These are phyloP conservation scores for Chlorops oryzae DNA, from an alignment of 1,140 invertebrate species.

Conservation along the genomic window DNA sequence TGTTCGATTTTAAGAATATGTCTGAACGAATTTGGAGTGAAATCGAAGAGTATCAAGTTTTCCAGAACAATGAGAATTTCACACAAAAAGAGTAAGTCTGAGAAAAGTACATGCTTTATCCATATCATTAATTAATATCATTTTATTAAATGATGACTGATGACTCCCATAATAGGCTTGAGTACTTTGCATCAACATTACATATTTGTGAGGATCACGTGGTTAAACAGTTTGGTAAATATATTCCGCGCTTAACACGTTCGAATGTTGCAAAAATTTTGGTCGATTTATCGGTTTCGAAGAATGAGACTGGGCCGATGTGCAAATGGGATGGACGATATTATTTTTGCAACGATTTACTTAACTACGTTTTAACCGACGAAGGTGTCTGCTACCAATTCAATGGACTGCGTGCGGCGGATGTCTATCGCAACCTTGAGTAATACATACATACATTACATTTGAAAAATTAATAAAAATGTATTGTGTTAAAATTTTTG, in stretches of 20 bases:
- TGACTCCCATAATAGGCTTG: too few relatives aligned
- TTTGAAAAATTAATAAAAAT: too few relatives aligned
- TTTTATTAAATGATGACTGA: background rate
- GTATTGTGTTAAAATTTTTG: background rate
- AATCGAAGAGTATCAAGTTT: background rate
- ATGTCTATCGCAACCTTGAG: constrained; percentile 19
- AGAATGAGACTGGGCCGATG: background rate
- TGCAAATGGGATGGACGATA: constrained; percentile 49
- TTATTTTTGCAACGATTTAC: background rate
- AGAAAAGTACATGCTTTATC: background rate
- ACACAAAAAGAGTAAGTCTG: background rate
- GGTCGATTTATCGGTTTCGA: background rate
- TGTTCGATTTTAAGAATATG: constrained; percentile 50
- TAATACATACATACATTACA: too few relatives aligned
- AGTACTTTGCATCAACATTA: background rate
- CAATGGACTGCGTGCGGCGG: constrained; percentile 54
- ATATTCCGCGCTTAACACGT: background rate
- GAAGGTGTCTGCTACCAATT: constrained; percentile 61
- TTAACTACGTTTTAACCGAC: constrained; percentile 51
- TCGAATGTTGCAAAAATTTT: background rate
- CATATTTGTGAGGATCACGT: constrained; percentile 5
- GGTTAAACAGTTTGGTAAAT: background rate
- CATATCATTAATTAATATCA: background rate
- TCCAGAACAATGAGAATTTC: background rate
- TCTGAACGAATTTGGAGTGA: constrained; percentile 10